Conservation (phyloP, 2,888 invertebrate species). For the Pteria penguin region DNA sequence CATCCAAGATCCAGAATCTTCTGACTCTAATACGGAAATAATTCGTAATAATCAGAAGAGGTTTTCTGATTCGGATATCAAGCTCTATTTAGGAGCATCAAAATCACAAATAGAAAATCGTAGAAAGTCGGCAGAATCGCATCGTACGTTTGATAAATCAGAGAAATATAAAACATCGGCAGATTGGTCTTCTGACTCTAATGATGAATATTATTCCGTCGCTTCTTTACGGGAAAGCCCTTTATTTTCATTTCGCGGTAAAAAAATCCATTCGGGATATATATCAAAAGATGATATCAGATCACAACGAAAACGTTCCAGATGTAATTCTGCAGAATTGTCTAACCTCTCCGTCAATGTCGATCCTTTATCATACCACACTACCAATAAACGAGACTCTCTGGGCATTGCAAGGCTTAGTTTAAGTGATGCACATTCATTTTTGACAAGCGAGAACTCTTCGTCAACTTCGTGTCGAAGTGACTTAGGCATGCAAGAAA, state of each 20-base stretch:
- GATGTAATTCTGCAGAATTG: not conserved
- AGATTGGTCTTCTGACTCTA: conserved; percentile 1
- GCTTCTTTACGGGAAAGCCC: not conserved
- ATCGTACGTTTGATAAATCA: no score
- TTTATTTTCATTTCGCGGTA: not conserved
- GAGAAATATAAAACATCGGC: not conserved
- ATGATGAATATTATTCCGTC: not conserved
- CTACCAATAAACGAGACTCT: no score
- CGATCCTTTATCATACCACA: not conserved
- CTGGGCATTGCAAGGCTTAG: not conserved
- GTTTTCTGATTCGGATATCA: not conserved
- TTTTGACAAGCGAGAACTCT: not conserved
- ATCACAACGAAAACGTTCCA: not conserved
- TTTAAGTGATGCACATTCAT: conserved; percentile 6
- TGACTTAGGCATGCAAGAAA: not conserved
- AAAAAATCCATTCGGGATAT: not conserved
- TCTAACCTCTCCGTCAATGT: not conserved
- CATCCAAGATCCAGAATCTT: conserved; percentile 14
- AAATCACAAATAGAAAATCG: not conserved
- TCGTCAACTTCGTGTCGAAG: not conserved
- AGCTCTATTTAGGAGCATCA: not conserved
- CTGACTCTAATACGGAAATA: conserved; percentile 9
- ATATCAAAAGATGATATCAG: not conserved
- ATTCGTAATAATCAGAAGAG: not conserved
- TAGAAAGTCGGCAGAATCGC: not conserved